Evolutionary conservation across 30 jellyfish, hydroid and myxozoan genomes (phyloP).

Genomic region (Catostylus mosaicus): DNA sequence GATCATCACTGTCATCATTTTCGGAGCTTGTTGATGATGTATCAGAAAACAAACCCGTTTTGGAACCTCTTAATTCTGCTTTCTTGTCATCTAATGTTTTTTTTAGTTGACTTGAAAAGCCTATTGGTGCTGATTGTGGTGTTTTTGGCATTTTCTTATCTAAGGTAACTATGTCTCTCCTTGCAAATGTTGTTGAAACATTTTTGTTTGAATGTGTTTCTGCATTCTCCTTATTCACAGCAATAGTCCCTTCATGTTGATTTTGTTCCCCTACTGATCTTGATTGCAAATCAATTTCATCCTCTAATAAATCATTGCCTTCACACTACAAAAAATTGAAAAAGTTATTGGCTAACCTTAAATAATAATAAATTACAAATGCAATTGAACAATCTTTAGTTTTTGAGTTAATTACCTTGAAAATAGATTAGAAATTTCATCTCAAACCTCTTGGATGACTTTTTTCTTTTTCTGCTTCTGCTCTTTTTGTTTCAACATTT

Average conservation of each 20-base stretch:
- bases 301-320: too few species aligned
- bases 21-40: neutral
- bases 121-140: neutral
- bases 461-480: constrained; percentile 3
- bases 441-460: neutral
- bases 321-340: too few species aligned
- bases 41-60: neutral
- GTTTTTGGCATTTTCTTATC: neutral
- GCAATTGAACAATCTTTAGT: too few species aligned
- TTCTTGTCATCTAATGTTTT: neutral
- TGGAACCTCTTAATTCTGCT: neutral
- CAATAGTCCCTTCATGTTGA: neutral
- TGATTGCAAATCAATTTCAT: too few species aligned
- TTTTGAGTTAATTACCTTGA: too few species aligned
- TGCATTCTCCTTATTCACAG: neutral
- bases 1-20: constrained; percentile 10
- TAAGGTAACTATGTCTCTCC: neutral
- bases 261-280: too few species aligned
- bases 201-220: neutral
- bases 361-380: too few species aligned
- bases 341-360: too few species aligned
- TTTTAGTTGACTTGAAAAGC: neutral
- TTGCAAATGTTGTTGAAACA: neutral
- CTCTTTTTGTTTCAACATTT: constrained; percentile 1
- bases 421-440: neutral